Evolutionary conservation across 2,113 vertebrate species (phyloP).

Genomic region (Xenopus tropicalis): UCB_Xtro_10.0 CM004451.2:66118001-66118500

Average conservation of each 20-base stretch:
- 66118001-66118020: conserved; percentile 33
- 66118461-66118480: no score
- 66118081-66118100: conserved; percentile 17
- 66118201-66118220: conserved; percentile 13
- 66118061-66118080: conserved; percentile 16
- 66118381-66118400: no score
- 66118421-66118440: no score
- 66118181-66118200: conserved; percentile 29
- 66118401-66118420: no score
- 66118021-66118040: conserved; percentile 27
- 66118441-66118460: no score
- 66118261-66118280: not conserved
- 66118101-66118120: not conserved
- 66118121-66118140: conserved; percentile 20
- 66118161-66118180: conserved; percentile 18
- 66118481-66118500: no score
- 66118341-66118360: no score
- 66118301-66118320: not conserved
- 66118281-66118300: not conserved
- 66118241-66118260: conserved; percentile 3
- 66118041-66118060: conserved; percentile 17
- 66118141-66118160: conserved; percentile 9
- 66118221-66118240: conserved; percentile 14
- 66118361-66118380: not conserved
- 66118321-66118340: not conserved